These are phyloP conservation scores for Apis florea DNA, from an alignment of 1,140 invertebrate genomes.

Conservation along the genomic window DNA sequence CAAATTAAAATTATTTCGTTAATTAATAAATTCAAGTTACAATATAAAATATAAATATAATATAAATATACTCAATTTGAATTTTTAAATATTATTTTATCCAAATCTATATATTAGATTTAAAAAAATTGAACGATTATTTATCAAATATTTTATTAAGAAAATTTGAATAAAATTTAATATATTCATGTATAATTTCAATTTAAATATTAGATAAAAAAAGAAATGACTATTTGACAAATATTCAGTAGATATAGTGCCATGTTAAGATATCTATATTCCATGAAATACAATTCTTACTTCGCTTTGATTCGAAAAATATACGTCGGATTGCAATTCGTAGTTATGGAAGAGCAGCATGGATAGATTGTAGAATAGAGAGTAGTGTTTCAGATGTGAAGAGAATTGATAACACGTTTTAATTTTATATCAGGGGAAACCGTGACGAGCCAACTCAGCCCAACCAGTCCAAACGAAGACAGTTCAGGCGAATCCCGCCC, in stretches of 20 bases:
- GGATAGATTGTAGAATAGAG: constrained; percentile 63
- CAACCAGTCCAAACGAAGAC: constrained; percentile 86
- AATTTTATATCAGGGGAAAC: constrained; percentile 83
- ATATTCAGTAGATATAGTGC: constrained; percentile 34
- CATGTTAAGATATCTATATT: constrained; percentile 10
- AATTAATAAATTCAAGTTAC: too few species aligned
- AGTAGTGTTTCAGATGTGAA: constrained; percentile 23
- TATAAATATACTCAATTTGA: too few species aligned
- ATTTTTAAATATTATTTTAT: background rate
- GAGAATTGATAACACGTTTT: constrained; percentile 17
- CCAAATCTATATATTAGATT: too few species aligned
- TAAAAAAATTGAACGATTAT: too few species aligned
- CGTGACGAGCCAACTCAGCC: constrained; percentile 87
- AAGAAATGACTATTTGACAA: background rate
- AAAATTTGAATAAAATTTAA: background rate
- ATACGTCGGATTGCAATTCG: background rate
- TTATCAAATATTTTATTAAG: too few species aligned
- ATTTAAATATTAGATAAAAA: constrained; percentile 2
- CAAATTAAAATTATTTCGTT: too few species aligned
- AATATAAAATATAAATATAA: too few species aligned
- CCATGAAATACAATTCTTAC: background rate
- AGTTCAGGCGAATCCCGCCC: constrained; percentile 83
- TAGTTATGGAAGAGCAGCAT: constrained; percentile 66
- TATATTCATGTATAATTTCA: background rate
- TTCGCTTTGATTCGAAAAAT: background rate